Conservation (phyloP, 2,888 invertebrate species). For the Cataglyphis cursor region DNA sequence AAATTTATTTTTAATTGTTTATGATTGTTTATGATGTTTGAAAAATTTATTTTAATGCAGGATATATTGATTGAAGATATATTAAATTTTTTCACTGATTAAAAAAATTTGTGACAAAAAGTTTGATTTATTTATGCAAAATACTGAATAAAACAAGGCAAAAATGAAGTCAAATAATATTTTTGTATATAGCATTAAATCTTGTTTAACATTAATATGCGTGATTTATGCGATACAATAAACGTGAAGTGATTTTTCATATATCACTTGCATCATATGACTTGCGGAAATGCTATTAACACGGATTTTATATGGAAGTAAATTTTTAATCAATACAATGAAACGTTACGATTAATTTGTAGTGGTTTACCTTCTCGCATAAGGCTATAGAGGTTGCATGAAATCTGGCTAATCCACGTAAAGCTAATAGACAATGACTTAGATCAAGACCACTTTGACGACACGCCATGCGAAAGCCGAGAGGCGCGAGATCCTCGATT, state of each 20-base stretch:
- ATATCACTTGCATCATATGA: neutral
- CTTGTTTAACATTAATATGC: neutral
- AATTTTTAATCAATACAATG: neutral
- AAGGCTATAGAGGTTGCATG: slow-evolving; percentile 88
- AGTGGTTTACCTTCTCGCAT: slow-evolving; percentile 86
- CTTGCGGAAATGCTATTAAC: neutral
- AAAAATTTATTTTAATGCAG: neutral
- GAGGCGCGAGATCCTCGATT: slow-evolving; percentile 88
- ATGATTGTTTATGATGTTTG: too few species aligned
- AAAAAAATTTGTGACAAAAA: neutral
- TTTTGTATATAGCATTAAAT: neutral
- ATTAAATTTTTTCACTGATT: neutral
- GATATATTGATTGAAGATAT: neutral
- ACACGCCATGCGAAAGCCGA: slow-evolving; percentile 88
- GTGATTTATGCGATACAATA: neutral
- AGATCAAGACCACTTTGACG: slow-evolving; percentile 88
- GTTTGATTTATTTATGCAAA: neutral
- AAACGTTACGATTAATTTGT: neutral
- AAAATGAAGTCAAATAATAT: neutral
- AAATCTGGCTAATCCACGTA: slow-evolving; percentile 88
- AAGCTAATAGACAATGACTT: slow-evolving; percentile 87
- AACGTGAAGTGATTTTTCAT: neutral
- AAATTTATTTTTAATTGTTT: neutral
- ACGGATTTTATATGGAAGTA: neutral
- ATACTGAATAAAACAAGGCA: neutral